A percentile compares a stretch with the other conserved stretches of the same genome.
phyloP scores from a whole-genome alignment of 2,113 vertebrate genomes.

The Puntigrus tetrazona region DNA sequence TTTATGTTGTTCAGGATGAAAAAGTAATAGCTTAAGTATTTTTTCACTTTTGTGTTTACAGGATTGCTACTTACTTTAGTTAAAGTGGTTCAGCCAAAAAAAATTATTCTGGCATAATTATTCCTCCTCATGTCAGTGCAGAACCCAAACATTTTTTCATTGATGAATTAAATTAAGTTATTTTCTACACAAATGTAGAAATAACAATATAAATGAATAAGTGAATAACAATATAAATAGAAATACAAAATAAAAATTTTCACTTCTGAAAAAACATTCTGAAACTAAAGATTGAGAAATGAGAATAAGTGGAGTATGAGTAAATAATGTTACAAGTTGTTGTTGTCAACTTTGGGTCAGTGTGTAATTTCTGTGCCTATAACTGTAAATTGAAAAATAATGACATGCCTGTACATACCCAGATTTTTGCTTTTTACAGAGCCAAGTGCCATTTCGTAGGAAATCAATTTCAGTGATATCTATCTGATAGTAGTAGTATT shows the following conservation, averaged over 20 bases:
- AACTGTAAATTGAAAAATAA: background rate
- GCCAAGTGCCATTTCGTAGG: background rate
- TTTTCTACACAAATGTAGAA: too few relatives aligned
- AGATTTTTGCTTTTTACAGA: background rate
- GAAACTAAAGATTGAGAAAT: background rate
- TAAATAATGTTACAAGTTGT: background rate
- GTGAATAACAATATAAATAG: too few relatives aligned
- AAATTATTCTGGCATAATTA: background rate
- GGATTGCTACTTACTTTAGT: background rate
- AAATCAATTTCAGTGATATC: conserved; percentile 13
- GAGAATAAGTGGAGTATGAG: background rate
- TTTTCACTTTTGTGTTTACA: background rate
- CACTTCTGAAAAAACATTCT: background rate
- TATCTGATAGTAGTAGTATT: background rate
- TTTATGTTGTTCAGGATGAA: conserved; percentile 3
- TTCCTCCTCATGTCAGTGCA: too few relatives aligned
- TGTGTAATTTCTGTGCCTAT: background rate
- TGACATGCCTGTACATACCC: background rate
- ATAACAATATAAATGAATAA: too few relatives aligned
- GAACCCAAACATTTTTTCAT: too few relatives aligned
- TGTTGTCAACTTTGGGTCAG: background rate
- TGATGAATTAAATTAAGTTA: too few relatives aligned
- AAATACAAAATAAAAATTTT: background rate
- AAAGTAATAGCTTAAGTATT: background rate
- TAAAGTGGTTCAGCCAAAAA: background rate